Percentiles rank a stretch among this genome's conserved stretches.
Conservation (phyloP, 2,888 invertebrate species). For the Dendrolimus houi region DNA sequence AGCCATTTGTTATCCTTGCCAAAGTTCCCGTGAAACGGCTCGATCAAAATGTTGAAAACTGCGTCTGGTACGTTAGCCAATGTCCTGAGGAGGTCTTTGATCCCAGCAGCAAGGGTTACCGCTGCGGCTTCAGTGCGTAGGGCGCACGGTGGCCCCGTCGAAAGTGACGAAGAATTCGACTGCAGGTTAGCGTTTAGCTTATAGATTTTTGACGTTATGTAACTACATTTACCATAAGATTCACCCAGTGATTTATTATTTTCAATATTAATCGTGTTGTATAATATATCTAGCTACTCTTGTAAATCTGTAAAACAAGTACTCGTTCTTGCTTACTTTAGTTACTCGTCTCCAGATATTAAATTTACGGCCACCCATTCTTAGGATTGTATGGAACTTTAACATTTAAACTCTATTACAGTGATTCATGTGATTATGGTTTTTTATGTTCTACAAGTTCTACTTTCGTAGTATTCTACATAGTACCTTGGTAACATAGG, state of each 20-base stretch:
- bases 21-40: slow-evolving; percentile 43
- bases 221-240: slow-evolving; percentile 42
- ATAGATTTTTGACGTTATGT: slow-evolving; percentile 64
- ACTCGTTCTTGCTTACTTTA: too few relatives aligned
- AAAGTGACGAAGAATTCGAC: slow-evolving; percentile 92
- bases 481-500: too few relatives aligned
- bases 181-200: slow-evolving; percentile 64
- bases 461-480: too few relatives aligned
- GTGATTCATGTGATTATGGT: too few relatives aligned
- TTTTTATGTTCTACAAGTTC: too few relatives aligned
- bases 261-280: too few relatives aligned
- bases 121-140: slow-evolving; percentile 44
- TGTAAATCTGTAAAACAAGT: too few relatives aligned
- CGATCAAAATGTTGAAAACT: slow-evolving; percentile 64
- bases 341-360: too few relatives aligned
- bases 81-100: slow-evolving; percentile 54
- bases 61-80: slow-evolving; percentile 54
- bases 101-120: slow-evolving; percentile 46
- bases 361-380: too few relatives aligned
- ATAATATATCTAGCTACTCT: too few relatives aligned
- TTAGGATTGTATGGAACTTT: too few relatives aligned
- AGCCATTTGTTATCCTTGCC: slow-evolving; percentile 64
- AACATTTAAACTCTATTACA: too few relatives aligned
- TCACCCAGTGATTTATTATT: neutral
- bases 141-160: slow-evolving; percentile 71